Evolutionary conservation across 30 jellyfish, hydroid and myxozoan species (phyloP).

Genomic region (Hydractinia echinata): DNA sequence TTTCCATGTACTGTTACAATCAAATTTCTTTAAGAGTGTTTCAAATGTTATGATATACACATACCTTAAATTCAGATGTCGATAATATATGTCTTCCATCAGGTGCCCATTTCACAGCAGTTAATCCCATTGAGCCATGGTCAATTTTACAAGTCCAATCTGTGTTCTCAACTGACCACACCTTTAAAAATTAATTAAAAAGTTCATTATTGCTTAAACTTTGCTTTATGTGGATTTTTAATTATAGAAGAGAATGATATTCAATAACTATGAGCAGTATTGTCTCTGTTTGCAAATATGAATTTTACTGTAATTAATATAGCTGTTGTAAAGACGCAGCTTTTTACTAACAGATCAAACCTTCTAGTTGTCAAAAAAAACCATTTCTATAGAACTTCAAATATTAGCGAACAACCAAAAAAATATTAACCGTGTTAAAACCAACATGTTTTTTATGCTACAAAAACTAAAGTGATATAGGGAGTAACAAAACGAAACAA

Average conservation of each 20-base stretch:
- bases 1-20: not conserved
- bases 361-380: too few species aligned
- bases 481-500: not conserved
- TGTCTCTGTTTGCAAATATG: too few species aligned
- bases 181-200: slow-evolving; percentile 34
- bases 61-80: slow-evolving; percentile 83
- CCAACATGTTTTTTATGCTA: too few species aligned
- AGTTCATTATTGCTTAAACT: not conserved
- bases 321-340: too few species aligned
- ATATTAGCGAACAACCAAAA: too few species aligned
- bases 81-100: slow-evolving; percentile 89
- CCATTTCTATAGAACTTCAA: too few species aligned
- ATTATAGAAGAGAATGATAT: not conserved
- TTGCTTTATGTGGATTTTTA: not conserved
- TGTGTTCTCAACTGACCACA: slow-evolving; percentile 82
- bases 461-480: too few species aligned
- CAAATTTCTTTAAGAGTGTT: not conserved
- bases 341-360: too few species aligned
- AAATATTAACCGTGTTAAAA: too few species aligned
- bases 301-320: too few species aligned
- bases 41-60: not conserved
- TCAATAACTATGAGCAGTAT: not conserved
- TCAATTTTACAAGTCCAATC: slow-evolving; percentile 95
- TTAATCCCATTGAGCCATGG: slow-evolving; percentile 93
- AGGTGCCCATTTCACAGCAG: slow-evolving; percentile 80